These are phyloP conservation scores for Dryadula phaetusa DNA, from an alignment of 2,888 invertebrate species.

Conservation along the genomic window DNA sequence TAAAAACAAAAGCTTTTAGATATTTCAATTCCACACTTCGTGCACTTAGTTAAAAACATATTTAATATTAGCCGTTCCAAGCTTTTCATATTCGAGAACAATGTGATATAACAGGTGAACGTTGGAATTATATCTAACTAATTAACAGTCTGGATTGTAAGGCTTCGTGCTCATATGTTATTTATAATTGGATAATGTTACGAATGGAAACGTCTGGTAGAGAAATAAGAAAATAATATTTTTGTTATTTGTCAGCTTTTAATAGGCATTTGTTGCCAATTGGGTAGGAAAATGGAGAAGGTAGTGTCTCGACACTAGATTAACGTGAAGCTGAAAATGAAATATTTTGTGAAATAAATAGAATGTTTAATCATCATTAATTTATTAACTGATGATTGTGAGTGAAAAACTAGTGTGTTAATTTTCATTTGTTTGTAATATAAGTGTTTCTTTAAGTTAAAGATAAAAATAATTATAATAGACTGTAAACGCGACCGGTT, in stretches of 20 bases:
- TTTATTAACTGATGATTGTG: too few species aligned
- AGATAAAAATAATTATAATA: too few species aligned
- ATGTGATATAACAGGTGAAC: slow-evolving; percentile 12
- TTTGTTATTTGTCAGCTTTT: not conserved
- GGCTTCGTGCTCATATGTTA: not conserved
- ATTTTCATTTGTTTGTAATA: too few species aligned
- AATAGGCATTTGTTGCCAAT: too few species aligned
- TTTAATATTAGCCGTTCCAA: not conserved
- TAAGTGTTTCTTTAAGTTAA: too few species aligned
- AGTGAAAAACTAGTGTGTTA: too few species aligned
- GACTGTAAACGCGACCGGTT: too few species aligned
- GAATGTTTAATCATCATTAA: too few species aligned
- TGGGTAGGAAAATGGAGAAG: too few species aligned
- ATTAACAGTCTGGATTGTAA: slow-evolving; percentile 20
- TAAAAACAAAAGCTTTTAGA: slow-evolving; percentile 36
- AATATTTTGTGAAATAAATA: too few species aligned
- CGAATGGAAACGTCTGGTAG: slow-evolving; percentile 11
- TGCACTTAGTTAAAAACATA: slow-evolving; percentile 43
- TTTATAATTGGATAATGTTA: slow-evolving; percentile 22
- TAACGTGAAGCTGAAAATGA: too few species aligned
- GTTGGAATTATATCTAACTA: slow-evolving; percentile 20
- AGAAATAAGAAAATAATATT: not conserved
- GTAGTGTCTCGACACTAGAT: too few species aligned
- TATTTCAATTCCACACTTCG: slow-evolving; percentile 38
- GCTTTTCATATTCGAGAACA: not conserved